Evolutionary conservation across 2,797 vertebrate genomes (phyloP).

Genomic region (Ara ararauna): DNA sequence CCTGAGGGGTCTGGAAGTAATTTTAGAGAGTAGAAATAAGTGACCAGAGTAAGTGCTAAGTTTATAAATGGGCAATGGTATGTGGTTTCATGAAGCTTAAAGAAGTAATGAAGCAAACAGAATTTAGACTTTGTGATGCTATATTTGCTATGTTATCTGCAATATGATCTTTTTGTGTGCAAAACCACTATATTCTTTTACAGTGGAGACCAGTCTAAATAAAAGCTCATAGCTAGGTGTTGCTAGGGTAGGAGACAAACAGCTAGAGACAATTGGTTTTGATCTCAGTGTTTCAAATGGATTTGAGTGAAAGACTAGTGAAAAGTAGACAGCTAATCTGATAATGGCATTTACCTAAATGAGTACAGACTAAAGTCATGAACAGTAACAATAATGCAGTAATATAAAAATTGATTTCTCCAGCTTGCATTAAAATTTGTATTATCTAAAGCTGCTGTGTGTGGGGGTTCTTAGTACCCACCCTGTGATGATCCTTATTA

Average conservation of each 20-base stretch:
- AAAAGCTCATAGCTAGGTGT: not conserved
- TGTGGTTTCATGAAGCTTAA: not conserved
- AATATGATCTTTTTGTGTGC: not conserved
- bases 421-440: not conserved
- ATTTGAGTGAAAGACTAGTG: slow-evolving; percentile 5
- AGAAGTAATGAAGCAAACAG: not conserved
- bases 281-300: slow-evolving; percentile 20
- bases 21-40: not conserved
- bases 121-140: not conserved
- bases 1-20: not conserved
- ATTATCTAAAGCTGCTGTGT: not conserved
- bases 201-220: not conserved
- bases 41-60: not conserved
- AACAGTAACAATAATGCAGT: not conserved
- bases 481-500: accelerated
- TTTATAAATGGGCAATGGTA: not conserved
- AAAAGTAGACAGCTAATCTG: slow-evolving; percentile 32
- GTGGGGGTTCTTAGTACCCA: not conserved
- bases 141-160: not conserved
- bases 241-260: not conserved
- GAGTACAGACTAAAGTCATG: not conserved
- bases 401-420: not conserved
- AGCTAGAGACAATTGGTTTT: not conserved
- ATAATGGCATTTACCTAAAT: slow-evolving; percentile 7
- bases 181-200: not conserved